Evolutionary conservation across 2,113 vertebrate species (phyloP).

Genomic region (Podarcis muralis): DNA sequence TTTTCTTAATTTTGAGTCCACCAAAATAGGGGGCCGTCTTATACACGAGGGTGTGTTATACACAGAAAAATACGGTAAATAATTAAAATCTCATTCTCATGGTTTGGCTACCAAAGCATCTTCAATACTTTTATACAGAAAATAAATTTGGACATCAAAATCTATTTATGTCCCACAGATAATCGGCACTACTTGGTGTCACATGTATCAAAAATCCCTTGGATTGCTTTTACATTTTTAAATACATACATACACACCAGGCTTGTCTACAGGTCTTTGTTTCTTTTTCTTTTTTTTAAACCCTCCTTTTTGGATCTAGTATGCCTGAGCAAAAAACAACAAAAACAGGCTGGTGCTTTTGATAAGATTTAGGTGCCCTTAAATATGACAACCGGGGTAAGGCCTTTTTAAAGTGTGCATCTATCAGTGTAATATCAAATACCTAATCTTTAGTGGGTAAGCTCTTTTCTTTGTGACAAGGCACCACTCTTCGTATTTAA

Average conservation of each 20-base stretch:
- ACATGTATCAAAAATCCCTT: neutral
- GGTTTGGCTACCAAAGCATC: neutral
- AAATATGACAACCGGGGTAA: neutral
- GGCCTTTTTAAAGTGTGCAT: constrained; percentile 13
- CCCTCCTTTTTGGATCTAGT: neutral
- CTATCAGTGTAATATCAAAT: constrained; percentile 17
- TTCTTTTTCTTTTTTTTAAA: neutral
- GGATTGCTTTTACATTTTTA: neutral
- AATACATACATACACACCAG: neutral
- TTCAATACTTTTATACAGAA: neutral
- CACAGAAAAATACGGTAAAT: neutral
- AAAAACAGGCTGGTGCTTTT: neutral
- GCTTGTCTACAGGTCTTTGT: neutral
- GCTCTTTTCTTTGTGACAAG: neutral
- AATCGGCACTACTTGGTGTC: no score
- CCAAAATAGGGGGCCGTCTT: no score
- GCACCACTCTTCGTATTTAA: constrained; percentile 27
- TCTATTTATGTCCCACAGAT: neutral
- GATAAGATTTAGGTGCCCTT: constrained; percentile 4
- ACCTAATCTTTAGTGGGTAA: constrained; percentile 33
- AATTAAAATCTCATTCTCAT: neutral
- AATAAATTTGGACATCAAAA: neutral
- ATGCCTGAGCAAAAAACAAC: neutral
- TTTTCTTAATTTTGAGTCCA: no score
- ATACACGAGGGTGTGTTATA: no score